Evolutionary conservation across 2,113 vertebrate genomes (phyloP).

Genomic region (Gavialis gangeticus): DNA sequence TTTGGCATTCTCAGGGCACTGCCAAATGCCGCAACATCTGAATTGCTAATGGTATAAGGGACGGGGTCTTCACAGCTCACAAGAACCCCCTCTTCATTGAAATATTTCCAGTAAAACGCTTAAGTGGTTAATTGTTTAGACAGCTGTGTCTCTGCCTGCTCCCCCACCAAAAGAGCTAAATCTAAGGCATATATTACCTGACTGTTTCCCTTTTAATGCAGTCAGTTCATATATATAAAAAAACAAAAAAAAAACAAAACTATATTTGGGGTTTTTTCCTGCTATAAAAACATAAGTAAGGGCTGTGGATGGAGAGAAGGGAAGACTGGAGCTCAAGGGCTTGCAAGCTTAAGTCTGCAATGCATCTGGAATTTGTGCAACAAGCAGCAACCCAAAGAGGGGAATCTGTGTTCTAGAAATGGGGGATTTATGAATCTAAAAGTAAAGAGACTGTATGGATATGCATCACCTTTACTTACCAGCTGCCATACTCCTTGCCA

Average conservation of each 20-base stretch:
- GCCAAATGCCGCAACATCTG: background rate
- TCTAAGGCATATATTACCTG: background rate
- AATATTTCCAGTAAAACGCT: slow-evolving; percentile 44
- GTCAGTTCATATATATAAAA: slow-evolving; percentile 43
- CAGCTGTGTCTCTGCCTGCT: slow-evolving; percentile 13
- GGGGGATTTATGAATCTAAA: background rate
- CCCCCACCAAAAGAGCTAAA: slow-evolving; percentile 35
- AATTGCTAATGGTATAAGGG: background rate
- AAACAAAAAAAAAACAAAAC: too few relatives aligned
- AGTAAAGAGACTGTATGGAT: background rate
- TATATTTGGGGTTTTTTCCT: slow-evolving; percentile 36
- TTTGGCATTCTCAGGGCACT: background rate
- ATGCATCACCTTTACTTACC: background rate
- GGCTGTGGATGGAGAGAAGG: background rate
- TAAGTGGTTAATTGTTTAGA: background rate
- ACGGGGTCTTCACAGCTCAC: background rate
- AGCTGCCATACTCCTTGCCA: background rate
- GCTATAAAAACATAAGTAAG: background rate
- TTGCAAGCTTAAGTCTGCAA: background rate
- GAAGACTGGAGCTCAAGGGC: background rate
- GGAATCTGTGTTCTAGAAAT: background rate
- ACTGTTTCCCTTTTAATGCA: slow-evolving; percentile 23
- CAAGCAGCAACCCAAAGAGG: background rate
- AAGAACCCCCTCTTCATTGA: slow-evolving; percentile 1
- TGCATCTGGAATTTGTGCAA: background rate